A percentile compares a stretch with the other conserved stretches of the same genome.
phyloP scores from a whole-genome alignment of 2,888 invertebrate species.

The Andrena chrysosceles region DNA sequence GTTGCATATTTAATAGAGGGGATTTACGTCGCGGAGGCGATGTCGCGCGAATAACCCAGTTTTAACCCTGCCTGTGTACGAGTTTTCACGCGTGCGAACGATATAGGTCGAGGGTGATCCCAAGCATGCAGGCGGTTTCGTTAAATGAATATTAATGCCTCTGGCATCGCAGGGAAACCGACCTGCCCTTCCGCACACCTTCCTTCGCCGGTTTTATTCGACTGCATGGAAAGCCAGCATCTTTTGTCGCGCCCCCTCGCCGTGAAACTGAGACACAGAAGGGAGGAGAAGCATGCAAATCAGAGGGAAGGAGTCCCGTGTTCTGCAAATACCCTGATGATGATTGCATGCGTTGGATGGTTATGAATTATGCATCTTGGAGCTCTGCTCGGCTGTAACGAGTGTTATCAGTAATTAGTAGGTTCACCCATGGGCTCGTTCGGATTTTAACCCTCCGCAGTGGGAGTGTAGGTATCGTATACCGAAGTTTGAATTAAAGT shows the following conservation, averaged over 20 bases:
- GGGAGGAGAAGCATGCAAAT: conserved; percentile 18
- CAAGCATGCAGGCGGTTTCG: conserved; percentile 61
- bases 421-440: not conserved
- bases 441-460: not conserved
- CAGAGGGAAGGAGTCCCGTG: conserved; percentile 35
- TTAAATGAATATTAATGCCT: conserved; percentile 81
- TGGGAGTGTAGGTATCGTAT: too few relatives aligned
- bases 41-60: conserved; percentile 73
- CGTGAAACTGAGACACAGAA: not conserved
- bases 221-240: not conserved
- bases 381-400: conserved; percentile 1
- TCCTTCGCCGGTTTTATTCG: conserved; percentile 30
- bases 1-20: conserved; percentile 46
- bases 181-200: conserved; percentile 9
- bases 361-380: conserved; percentile 52
- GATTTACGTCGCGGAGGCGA: conserved; percentile 36
- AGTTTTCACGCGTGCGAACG: conserved; percentile 45
- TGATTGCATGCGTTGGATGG: conserved; percentile 43
- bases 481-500: too few relatives aligned
- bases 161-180: conserved; percentile 20
- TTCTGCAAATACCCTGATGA: conserved; percentile 51
- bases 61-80: conserved; percentile 46
- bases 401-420: conserved; percentile 29
- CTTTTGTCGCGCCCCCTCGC: conserved; percentile 17
- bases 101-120: conserved; percentile 66